These are phyloP conservation scores for Coregonus ussuriensis DNA, from an alignment of 2,797 vertebrate genomes.

Conservation along the genomic window DNA sequence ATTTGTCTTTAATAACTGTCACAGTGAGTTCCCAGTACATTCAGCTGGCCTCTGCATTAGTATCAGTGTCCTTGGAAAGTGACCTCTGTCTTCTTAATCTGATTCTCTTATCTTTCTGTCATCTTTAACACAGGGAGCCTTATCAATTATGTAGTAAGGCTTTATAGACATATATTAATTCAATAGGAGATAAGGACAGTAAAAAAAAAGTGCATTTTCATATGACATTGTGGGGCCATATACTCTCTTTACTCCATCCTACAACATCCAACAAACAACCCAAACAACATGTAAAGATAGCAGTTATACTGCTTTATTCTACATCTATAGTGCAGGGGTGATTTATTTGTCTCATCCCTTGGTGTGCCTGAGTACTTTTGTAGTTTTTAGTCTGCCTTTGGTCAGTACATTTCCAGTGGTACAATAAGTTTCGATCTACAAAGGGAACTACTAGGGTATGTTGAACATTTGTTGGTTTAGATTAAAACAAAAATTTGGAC, in stretches of 20 bases:
- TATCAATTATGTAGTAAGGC: neutral
- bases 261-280: neutral
- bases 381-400: slow-evolving; percentile 25
- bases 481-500: neutral
- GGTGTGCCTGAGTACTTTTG: slow-evolving; percentile 10
- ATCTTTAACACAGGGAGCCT: neutral
- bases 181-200: neutral
- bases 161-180: neutral
- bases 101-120: neutral
- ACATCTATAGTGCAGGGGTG: neutral
- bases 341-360: neutral
- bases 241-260: neutral
- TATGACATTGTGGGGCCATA: neutral
- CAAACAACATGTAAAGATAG: neutral
- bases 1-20: neutral
- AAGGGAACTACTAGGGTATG: neutral
- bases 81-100: neutral
- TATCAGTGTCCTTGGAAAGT: slow-evolving; percentile 1
- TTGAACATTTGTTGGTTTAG: neutral
- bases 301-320: neutral
- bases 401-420: slow-evolving; percentile 10
- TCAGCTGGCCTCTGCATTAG: neutral
- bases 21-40: neutral
- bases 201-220: neutral
- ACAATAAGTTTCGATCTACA: neutral